A percentile compares a stretch with the other conserved stretches of the same genome.
Conservation (phyloP, 2,888 invertebrate species). For the Corythucha ciliata region DNA sequence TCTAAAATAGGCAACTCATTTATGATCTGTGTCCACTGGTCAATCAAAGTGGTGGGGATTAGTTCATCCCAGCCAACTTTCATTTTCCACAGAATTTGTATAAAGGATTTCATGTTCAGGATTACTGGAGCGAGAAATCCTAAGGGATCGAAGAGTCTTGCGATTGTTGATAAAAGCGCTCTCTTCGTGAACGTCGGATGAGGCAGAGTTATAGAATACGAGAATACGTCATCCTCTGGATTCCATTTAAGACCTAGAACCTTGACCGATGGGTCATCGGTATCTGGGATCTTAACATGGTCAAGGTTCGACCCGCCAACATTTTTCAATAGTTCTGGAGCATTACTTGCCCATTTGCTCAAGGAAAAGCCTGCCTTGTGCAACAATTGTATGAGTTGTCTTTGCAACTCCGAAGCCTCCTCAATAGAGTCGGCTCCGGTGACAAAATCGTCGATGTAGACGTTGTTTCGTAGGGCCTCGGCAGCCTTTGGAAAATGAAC, state of each 20-base stretch:
- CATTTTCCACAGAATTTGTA: slow-evolving; percentile 7
- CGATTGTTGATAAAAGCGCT: slow-evolving; percentile 25
- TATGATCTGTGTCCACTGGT: neutral
- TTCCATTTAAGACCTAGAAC: slow-evolving; percentile 30
- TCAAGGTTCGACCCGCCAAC: neutral
- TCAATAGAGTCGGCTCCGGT: neutral
- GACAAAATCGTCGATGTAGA: slow-evolving; percentile 10
- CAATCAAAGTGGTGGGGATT: neutral
- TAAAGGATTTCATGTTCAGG: neutral
- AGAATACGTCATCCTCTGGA: slow-evolving; percentile 21
- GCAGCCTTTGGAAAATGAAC: neutral
- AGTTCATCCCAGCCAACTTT: slow-evolving; percentile 1
- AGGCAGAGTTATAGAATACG: slow-evolving; percentile 14
- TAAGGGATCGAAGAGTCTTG: slow-evolving; percentile 4
- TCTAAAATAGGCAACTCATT: neutral
- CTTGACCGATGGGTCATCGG: slow-evolving; percentile 20
- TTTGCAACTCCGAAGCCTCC: neutral
- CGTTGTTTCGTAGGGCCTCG: neutral
- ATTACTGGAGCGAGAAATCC: slow-evolving; percentile 4
- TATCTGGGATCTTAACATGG: neutral
- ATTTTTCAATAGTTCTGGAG: neutral
- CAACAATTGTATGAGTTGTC: neutral
- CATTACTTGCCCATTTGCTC: slow-evolving; percentile 21
- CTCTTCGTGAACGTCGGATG: slow-evolving; percentile 26
- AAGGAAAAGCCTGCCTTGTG: slow-evolving; percentile 11